phyloP scores from a whole-genome alignment of 2,888 invertebrate genomes.

The Monoplex corrugatus region DNA sequence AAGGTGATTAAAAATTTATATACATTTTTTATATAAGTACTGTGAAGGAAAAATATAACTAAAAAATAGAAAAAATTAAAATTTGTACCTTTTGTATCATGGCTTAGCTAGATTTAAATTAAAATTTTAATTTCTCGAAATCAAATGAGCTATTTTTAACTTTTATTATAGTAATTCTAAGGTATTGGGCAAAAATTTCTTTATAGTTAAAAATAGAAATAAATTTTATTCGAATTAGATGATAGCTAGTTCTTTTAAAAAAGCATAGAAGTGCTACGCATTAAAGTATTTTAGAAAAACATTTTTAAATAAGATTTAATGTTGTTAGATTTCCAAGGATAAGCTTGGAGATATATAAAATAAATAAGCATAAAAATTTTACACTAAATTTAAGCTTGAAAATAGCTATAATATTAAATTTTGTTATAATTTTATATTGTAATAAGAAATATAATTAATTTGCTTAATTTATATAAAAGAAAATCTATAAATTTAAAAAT shows the following conservation, averaged over 20 bases:
- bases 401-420: conserved; percentile 1
- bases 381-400: background rate
- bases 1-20: conserved; percentile 24
- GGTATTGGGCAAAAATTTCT: conserved; percentile 51
- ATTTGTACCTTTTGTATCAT: conserved; percentile 89
- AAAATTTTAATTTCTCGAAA: conserved; percentile 55
- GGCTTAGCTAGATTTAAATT: conserved; percentile 82
- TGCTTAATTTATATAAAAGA: background rate
- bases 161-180: background rate
- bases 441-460: conserved; percentile 24
- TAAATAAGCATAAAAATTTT: background rate
- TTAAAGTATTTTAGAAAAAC: background rate
- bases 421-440: background rate
- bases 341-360: background rate
- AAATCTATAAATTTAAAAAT: too few species aligned
- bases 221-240: conserved; percentile 61
- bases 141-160: conserved; percentile 55
- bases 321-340: background rate
- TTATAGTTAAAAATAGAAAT: conserved; percentile 59
- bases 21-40: conserved; percentile 18
- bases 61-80: conserved; percentile 37
- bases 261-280: conserved; percentile 50
- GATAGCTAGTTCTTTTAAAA: conserved; percentile 61
- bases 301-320: background rate
- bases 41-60: conserved; percentile 72